phyloP scores from a whole-genome alignment of 2,888 invertebrate genomes.

The Gerris lacustris region DNA sequence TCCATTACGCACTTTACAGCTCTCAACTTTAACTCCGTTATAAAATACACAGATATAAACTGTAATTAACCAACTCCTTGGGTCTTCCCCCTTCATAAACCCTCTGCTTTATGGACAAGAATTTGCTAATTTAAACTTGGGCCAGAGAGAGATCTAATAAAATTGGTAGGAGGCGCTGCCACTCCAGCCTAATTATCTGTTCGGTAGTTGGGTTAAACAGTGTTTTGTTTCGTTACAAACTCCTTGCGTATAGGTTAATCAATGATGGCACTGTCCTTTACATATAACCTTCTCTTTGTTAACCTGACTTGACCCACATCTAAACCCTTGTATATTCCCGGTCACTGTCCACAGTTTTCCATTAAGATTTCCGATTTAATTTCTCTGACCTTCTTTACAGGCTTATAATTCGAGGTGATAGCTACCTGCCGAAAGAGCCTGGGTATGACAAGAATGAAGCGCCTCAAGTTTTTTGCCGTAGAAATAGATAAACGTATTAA shows the following conservation, averaged over 20 bases:
- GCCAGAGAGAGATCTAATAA: not conserved
- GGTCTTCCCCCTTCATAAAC: not conserved
- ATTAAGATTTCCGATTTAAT: slow-evolving; percentile 1
- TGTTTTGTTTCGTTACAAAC: not conserved
- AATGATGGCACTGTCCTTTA: not conserved
- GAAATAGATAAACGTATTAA: no score
- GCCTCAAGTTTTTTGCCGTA: no score
- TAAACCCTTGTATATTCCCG: not conserved
- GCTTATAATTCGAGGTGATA: not conserved
- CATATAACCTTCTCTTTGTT: not conserved
- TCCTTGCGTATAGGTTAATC: not conserved
- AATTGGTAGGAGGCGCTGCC: not conserved
- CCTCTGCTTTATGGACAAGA: slow-evolving; percentile 5
- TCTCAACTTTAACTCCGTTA: slow-evolving; percentile 1
- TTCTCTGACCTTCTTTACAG: not conserved
- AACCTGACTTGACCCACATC: not conserved
- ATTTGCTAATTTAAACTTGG: slow-evolving; percentile 2
- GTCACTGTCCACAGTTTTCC: not conserved
- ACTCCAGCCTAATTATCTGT: slow-evolving; percentile 1
- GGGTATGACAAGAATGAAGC: no score
- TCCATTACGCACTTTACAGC: slow-evolving; percentile 5
- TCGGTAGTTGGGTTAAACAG: not conserved
- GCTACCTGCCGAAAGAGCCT: no score
- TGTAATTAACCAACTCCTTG: slow-evolving; percentile 5
- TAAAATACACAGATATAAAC: slow-evolving; percentile 5